Conservation (phyloP, 2,113 vertebrate genomes). For the Corythaixoides concolor region DNA sequence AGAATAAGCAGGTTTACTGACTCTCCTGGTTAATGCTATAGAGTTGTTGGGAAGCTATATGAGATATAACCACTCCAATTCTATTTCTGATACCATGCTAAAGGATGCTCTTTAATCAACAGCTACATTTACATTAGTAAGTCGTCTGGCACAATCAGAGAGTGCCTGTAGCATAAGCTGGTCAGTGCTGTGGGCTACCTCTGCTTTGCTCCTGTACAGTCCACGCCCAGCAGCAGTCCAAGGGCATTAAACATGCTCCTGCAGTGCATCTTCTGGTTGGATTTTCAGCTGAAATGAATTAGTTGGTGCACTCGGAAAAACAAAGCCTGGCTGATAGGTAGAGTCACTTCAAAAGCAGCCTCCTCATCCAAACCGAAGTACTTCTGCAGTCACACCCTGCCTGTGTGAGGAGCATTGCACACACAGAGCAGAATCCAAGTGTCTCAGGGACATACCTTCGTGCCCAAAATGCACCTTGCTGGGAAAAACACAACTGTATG, state of each 20-base stretch:
- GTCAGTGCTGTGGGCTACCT: neutral
- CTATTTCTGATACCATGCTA: neutral
- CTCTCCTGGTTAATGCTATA: neutral
- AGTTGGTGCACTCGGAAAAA: neutral
- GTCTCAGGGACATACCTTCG: fast-evolving
- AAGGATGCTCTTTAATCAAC: neutral
- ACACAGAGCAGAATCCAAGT: neutral
- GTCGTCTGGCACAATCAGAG: neutral
- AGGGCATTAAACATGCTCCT: neutral
- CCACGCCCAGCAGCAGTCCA: neutral
- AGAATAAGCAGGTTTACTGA: neutral
- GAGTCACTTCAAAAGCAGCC: neutral
- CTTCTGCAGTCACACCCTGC: neutral
- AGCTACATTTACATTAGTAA: neutral
- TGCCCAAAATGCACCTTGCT: neutral
- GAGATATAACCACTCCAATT: neutral
- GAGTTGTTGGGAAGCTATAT: neutral
- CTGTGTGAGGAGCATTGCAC: fast-evolving
- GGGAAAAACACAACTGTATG: neutral
- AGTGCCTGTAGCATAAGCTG: neutral
- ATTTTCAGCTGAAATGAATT: conserved; percentile 15
- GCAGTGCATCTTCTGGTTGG: neutral
- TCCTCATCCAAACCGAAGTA: neutral
- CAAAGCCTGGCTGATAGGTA: neutral
- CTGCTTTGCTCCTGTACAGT: neutral